Evolutionary conservation across 2,797 vertebrate genomes (phyloP), one percentile per base, ranked within the genome.

Genomic region (Miichthys miiuy): DNA sequence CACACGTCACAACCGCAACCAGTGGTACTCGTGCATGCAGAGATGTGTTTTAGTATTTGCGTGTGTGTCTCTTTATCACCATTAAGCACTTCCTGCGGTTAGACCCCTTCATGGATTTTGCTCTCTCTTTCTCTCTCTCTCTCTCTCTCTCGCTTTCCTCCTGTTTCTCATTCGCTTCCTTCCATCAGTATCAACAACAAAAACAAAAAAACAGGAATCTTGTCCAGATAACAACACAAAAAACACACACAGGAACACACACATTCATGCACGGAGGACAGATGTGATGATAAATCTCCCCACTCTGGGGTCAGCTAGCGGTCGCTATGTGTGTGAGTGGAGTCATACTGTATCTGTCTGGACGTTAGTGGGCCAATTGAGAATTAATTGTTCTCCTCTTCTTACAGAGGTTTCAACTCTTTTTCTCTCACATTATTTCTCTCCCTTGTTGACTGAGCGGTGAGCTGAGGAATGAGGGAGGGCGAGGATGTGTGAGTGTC

Each of bases 241-340:
- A 81, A 77, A 80, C 65, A 72, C 66, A 86, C 75, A 84, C 54
- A 65, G 72, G 84, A 84, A 88, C 85, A 89, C 81, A 90, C 86
- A 87, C 81, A 74, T 83, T 81, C 77, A 81, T 83, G 72, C n/a
- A 18, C 70, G 18, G 77, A 80, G 79, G 87, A 90, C 88, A 90
- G 83, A 91, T 91, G 90, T 80, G 86, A 84, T 87, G 89, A 93
- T 92, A 81, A 82, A 90, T 91, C 81, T 91, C 55, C 74, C 38
- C 61, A 11, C 74, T 77, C 38, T 42, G 76, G 80, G 91, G 89
- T 94, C 85, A 91, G 74, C 58, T 60, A 25, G 74, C 81, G 87
- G 90, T 85, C 89, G 75, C 41, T 48, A 3, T 74, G 38, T 76
- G 67, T 69, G 79, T 70, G 60, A 75, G 79, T 65, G 44, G 50